Conservation (phyloP, 2,113 vertebrate species). For the Rhinichthys klamathensis region DNA sequence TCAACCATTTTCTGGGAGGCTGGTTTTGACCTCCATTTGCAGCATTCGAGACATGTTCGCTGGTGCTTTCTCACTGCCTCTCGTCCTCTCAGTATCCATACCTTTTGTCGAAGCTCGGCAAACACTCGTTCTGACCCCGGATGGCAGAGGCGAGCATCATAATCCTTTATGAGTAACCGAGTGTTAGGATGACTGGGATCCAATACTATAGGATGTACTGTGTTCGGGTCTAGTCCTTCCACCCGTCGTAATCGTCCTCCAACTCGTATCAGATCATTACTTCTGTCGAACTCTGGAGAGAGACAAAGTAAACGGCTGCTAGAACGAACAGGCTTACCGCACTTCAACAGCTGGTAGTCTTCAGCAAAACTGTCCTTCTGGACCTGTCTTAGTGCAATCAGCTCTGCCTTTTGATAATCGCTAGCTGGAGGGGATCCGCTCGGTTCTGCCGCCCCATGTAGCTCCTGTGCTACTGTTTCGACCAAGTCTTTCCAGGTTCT, state of each 20-base stretch:
- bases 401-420: too few species aligned
- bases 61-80: constrained; percentile 22
- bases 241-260: neutral
- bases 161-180: neutral
- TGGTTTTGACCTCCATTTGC: constrained; percentile 10
- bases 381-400: too few species aligned
- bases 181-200: neutral
- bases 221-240: neutral
- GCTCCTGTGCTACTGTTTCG: too few species aligned
- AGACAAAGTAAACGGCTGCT: too few species aligned
- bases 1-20: neutral
- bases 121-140: constrained; percentile 24
- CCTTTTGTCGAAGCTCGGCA: neutral
- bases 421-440: too few species aligned
- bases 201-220: neutral
- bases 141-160: neutral
- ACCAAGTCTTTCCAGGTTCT: too few species aligned
- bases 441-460: too few species aligned
- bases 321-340: too few species aligned
- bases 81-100: constrained; percentile 2
- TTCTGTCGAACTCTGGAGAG: neutral
- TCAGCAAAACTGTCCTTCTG: too few species aligned
- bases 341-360: too few species aligned
- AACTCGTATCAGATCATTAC: neutral
- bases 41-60: neutral